Conservation (phyloP, 2,888 invertebrate species). For the Lysandra coridon region DNA sequence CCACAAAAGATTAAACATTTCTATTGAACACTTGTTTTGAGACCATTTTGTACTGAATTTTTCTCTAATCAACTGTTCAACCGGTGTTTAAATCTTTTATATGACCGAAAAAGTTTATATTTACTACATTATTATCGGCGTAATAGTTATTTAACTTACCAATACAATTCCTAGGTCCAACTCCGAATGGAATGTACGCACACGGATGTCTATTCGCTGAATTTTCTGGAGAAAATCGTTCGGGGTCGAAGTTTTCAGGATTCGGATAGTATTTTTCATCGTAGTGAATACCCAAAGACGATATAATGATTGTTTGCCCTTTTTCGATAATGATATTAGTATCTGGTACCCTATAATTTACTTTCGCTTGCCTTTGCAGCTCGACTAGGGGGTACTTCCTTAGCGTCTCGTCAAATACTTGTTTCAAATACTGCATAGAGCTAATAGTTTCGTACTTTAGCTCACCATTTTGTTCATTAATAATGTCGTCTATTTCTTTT, state of each 20-base stretch:
- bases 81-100: too few species aligned
- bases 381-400: slow-evolving; percentile 68
- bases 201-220: slow-evolving; percentile 52
- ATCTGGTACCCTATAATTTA: slow-evolving; percentile 57
- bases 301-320: slow-evolving; percentile 53
- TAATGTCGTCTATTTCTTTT: slow-evolving; percentile 52
- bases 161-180: slow-evolving; percentile 55
- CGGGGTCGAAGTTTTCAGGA: slow-evolving; percentile 69
- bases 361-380: slow-evolving; percentile 54
- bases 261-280: slow-evolving; percentile 64
- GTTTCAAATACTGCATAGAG: slow-evolving; percentile 62
- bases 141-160: background rate
- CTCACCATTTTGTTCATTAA: slow-evolving; percentile 50
- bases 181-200: slow-evolving; percentile 65
- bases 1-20: too few species aligned
- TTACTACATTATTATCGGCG: background rate
- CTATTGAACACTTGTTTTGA: too few species aligned
- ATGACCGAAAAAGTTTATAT: too few species aligned
- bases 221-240: slow-evolving; percentile 60
- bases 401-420: slow-evolving; percentile 60
- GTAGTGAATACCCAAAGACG: slow-evolving; percentile 61
- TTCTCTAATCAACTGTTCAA: too few species aligned
- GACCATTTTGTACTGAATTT: too few species aligned
- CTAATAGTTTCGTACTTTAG: slow-evolving; percentile 59
- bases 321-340: slow-evolving; percentile 56